Base-by-base conservation (phyloP, 2,888 invertebrate species). In the Thereva unica region DNA sequence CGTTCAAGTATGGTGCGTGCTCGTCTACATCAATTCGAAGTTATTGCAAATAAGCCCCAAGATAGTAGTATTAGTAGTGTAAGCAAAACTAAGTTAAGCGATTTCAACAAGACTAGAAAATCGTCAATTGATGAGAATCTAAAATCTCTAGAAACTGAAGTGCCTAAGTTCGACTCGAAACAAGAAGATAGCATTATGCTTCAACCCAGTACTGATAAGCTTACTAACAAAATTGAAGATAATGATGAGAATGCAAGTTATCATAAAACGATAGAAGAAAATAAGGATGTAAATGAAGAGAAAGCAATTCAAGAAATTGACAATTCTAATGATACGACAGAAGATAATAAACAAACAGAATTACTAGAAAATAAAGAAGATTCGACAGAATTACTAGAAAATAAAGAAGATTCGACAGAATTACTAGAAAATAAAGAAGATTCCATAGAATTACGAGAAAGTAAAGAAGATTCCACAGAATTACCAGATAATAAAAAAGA, bases 1-100 rank as follows among this genome's bases (percentile, higher is more conserved):
- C 73, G 73, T 67, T 70, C 74, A 69, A 76, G 73, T 74, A 74
- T 76, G 73, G 75, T 75, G 72, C 74, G 74, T 72, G 74, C 74
- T 71, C 75, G 75, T 72, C 73, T 76, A 73, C 74, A 76, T 73
- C 75, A 75, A 74, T 75, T 76, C 72, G 75, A 77, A 74, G 74
- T 72, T 61, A 61, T 61, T 67, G 61, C 67, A 67, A 67, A 66
- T 68, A 66, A 67, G 57, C 59, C 37, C 57, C 53, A 49, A 57
- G 40, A 66, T 38, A 54, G 54, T 57, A 66, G 61, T 63, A 56
- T 67, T 63, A 68, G 52, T 68, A 69, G 64, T 59, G 47, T 44
- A 66, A 67, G 59, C 54, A 61, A 41, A 50, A 61, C 49, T 61
- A 61, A 50, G 40, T 8, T 61, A 61, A 59, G 57, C 9, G 23